A percentile compares a stretch with the other conserved stretches of the same genome.
Evolutionary conservation across 2,888 invertebrate genomes (phyloP).

Genomic region (Hermaeophaga mercurialis): DNA sequence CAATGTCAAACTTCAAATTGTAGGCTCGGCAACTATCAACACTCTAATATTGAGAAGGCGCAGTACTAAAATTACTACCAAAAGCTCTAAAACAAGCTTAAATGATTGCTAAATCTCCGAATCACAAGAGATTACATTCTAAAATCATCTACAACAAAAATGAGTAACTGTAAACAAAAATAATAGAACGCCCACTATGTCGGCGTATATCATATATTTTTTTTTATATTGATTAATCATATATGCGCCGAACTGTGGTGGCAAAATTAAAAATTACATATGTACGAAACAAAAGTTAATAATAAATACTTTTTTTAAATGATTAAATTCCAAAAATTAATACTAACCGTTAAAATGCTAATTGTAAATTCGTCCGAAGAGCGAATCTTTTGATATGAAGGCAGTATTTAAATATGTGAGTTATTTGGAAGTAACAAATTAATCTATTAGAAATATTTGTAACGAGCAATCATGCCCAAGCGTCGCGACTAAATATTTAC

Average conservation of each 20-base stretch:
- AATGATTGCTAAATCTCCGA: conserved; percentile 15
- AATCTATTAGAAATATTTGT: conserved; percentile 14
- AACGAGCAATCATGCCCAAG: background rate
- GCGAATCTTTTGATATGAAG: conserved; percentile 42
- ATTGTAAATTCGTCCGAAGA: background rate
- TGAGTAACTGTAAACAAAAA: background rate
- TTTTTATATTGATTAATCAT: conserved; percentile 11
- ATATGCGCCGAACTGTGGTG: conserved; percentile 10
- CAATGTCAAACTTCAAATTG: no score
- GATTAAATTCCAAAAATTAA: conserved; percentile 7
- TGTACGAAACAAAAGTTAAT: conserved; percentile 7
- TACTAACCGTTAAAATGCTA: conserved; percentile 23
- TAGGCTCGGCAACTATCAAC: no score
- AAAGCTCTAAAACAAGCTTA: conserved; percentile 37
- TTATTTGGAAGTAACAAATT: conserved; percentile 28
- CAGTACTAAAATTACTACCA: conserved; percentile 4
- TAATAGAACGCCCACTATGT: background rate
- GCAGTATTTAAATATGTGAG: conserved; percentile 42
- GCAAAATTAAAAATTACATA: conserved; percentile 6
- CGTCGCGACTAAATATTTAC: conserved; percentile 29
- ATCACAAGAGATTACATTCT: conserved; percentile 13
- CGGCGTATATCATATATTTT: conserved; percentile 10
- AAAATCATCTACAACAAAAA: conserved; percentile 7
- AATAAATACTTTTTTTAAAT: conserved; percentile 6
- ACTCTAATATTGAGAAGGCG: no score